Percentiles rank a stretch among this genome's conserved stretches.
Evolutionary conservation across 1,140 invertebrate genomes (phyloP).

Genomic region (Drosophila nebulosa): DNA sequence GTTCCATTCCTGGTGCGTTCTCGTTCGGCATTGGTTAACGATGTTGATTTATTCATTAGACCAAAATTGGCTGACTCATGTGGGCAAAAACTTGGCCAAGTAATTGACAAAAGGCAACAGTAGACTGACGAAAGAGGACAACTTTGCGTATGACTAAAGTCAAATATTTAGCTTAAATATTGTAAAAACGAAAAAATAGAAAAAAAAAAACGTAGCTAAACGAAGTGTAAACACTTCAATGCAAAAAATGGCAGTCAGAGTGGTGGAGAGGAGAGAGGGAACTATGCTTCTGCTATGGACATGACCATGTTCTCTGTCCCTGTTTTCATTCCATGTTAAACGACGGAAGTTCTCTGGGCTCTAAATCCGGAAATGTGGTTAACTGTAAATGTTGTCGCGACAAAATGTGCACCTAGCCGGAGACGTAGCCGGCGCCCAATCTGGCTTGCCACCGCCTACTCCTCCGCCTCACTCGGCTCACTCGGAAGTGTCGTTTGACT

Average conservation of each 20-base stretch:
- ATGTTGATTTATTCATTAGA: slow-evolving; percentile 72
- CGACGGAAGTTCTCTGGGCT: slow-evolving; percentile 50
- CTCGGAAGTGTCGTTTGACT: slow-evolving; percentile 65
- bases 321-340: neutral
- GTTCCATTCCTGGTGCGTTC: slow-evolving; percentile 23
- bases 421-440: neutral
- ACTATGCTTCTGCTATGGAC: neutral
- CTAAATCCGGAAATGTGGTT: slow-evolving; percentile 69
- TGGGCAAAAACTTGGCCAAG: slow-evolving; percentile 14
- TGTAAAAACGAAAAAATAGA: neutral
- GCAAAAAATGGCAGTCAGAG: neutral
- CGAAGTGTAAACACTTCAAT: slow-evolving; percentile 29
- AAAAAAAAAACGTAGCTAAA: slow-evolving; percentile 16
- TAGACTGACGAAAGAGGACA: neutral
- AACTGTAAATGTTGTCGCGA: slow-evolving; percentile 62
- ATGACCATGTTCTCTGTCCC: neutral
- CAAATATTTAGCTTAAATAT: slow-evolving; percentile 33
- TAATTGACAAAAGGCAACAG: slow-evolving; percentile 10
- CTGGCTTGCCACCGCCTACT: neutral
- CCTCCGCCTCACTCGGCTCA: neutral
- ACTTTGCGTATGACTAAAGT: slow-evolving; percentile 11
- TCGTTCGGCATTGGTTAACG: neutral
- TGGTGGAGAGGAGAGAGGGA: neutral
- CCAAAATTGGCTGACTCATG: slow-evolving; percentile 16
- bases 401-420: slow-evolving; percentile 33